A percentile compares a stretch with the other conserved stretches of the same genome.
Evolutionary conservation across 2,113 vertebrate genomes (phyloP).

Genomic region (Austrofundulus limnaeus): DNA sequence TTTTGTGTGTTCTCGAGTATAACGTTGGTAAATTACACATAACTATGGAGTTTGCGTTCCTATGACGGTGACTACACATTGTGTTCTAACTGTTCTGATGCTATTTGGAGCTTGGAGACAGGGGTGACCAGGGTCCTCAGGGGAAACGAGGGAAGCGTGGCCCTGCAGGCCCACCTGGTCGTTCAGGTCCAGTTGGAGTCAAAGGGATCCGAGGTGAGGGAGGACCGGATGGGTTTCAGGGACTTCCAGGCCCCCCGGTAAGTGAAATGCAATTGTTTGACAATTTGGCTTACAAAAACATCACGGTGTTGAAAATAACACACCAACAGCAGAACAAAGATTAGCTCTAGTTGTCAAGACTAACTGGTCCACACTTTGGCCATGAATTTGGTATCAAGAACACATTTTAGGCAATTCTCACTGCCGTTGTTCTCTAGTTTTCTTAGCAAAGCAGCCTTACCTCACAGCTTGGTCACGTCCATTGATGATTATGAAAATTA

Average conservation of each 20-base stretch:
- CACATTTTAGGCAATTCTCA: constrained; percentile 64
- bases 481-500: constrained; percentile 57
- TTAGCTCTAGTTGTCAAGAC: constrained; percentile 29
- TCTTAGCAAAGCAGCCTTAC: constrained; percentile 49
- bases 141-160: constrained; percentile 75
- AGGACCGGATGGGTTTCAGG: constrained; percentile 72
- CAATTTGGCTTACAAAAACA: constrained; percentile 3
- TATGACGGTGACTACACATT: not conserved
- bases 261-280: constrained; percentile 48
- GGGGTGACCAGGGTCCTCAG: constrained; percentile 67
- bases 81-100: constrained; percentile 2
- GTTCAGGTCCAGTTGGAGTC: constrained; percentile 64
- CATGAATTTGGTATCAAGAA: constrained; percentile 57
- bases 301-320: not conserved
- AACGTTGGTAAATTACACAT: not conserved
- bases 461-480: constrained; percentile 37
- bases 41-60: not conserved
- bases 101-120: constrained; percentile 72
- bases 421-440: constrained; percentile 61
- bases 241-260: constrained; percentile 73
- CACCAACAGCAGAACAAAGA: constrained; percentile 18
- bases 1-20: not conserved
- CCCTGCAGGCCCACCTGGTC: constrained; percentile 70
- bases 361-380: constrained; percentile 47
- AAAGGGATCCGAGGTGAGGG: constrained; percentile 75